phyloP scores from a whole-genome alignment of 2,888 invertebrate genomes.

The Lucinisca nassula region DNA sequence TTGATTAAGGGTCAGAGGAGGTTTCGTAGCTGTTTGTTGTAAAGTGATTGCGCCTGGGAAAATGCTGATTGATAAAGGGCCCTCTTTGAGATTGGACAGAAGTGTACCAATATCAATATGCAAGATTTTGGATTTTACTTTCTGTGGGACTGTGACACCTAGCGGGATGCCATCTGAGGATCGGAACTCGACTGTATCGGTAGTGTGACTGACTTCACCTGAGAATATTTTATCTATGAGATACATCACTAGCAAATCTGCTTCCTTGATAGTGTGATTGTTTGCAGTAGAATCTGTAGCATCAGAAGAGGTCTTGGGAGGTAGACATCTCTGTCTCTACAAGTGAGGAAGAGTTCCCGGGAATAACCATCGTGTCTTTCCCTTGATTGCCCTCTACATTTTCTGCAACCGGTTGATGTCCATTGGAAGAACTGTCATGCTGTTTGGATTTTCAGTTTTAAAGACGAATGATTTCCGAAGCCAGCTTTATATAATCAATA shows the following conservation, averaged over 20 bases:
- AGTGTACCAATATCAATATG: background rate
- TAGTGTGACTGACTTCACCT: background rate
- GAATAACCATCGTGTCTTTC: no score
- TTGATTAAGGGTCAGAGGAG: slow-evolving; percentile 9
- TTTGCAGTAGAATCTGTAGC: no score
- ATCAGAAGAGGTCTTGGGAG: no score
- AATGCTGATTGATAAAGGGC: background rate
- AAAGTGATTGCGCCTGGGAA: background rate
- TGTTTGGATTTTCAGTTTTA: no score
- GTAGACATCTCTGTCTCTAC: no score
- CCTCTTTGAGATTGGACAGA: background rate
- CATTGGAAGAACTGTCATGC: no score
- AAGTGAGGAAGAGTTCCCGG: no score
- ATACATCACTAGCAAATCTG: background rate
- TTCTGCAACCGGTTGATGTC: no score
- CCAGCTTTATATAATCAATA: background rate
- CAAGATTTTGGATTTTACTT: background rate
- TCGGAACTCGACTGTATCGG: background rate
- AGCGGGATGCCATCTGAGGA: background rate
- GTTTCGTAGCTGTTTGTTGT: background rate
- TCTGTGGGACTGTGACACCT: background rate
- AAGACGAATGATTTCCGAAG: background rate
- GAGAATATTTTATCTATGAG: background rate
- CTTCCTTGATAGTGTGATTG: no score
- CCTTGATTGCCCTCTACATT: no score